A percentile compares a stretch with the other conserved stretches of the same genome.
These are phyloP conservation scores for Noturus placidus DNA, from an alignment of 2,113 vertebrate species.

Conservation along the genomic window DNA sequence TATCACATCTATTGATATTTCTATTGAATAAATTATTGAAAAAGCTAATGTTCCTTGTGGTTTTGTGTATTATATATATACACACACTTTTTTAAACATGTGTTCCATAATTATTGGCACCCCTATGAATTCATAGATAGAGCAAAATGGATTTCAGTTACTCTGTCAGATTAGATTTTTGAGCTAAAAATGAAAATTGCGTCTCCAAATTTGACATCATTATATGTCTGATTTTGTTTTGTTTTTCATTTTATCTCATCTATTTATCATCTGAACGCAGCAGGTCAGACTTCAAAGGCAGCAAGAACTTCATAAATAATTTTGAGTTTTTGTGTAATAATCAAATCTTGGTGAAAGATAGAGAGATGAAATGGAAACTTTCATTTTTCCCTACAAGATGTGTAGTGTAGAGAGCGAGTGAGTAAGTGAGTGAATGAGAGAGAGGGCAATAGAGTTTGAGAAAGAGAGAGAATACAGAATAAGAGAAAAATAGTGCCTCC, in stretches of 20 bases:
- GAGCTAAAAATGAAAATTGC: slow-evolving; percentile 10
- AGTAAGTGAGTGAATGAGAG: not conserved
- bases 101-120: too few relatives aligned
- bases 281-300: not conserved
- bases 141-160: not conserved
- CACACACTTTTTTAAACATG: too few relatives aligned
- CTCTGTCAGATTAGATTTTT: not conserved
- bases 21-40: too few relatives aligned
- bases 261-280: slow-evolving; percentile 12
- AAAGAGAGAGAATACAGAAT: not conserved
- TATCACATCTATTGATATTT: too few relatives aligned
- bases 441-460: not conserved
- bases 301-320: slow-evolving; percentile 1
- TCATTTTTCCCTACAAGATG: slow-evolving; percentile 1
- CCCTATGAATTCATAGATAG: too few relatives aligned
- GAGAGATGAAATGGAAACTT: slow-evolving; percentile 7
- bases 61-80: too few relatives aligned
- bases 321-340: not conserved
- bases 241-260: not conserved
- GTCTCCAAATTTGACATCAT: slow-evolving; percentile 19
- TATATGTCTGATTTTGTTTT: not conserved
- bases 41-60: too few relatives aligned
- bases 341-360: slow-evolving; percentile 1
- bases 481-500: slow-evolving; percentile 25
- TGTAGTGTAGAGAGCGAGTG: not conserved